These are phyloP conservation scores for Sapajus apella DNA, from an alignment of 2,113 vertebrate genomes.

Conservation along the genomic window DNA sequence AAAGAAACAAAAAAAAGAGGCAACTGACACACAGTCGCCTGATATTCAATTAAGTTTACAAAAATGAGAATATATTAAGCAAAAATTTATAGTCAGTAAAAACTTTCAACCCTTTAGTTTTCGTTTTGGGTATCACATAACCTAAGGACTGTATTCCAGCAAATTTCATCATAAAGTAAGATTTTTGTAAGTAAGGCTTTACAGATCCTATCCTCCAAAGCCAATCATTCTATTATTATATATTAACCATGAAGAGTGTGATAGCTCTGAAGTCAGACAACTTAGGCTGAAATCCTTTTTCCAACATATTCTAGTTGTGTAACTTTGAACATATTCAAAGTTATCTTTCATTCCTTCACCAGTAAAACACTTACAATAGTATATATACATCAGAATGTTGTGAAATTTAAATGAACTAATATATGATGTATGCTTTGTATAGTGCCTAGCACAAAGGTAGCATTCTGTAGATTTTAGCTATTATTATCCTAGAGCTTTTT, in stretches of 20 bases:
- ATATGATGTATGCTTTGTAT: neutral
- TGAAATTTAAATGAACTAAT: neutral
- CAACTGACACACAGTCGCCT: neutral
- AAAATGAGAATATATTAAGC: neutral
- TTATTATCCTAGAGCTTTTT: neutral
- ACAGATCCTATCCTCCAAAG: neutral
- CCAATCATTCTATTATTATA: neutral
- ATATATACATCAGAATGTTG: neutral
- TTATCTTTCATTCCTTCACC: neutral
- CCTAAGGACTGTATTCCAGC: neutral
- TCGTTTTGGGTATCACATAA: neutral
- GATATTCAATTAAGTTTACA: neutral
- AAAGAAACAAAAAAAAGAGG: neutral
- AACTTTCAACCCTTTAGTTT: neutral
- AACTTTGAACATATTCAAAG: neutral
- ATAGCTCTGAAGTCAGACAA: neutral
- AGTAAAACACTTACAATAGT: neutral
- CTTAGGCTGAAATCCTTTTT: neutral
- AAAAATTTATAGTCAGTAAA: neutral
- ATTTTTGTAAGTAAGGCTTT: neutral
- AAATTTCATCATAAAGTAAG: neutral
- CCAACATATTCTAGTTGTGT: neutral
- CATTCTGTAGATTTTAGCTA: neutral
- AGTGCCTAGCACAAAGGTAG: neutral
- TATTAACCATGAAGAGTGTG: neutral